Conservation (phyloP, 64 coral and sea anemone species). For the Montipora cactus region DNA sequence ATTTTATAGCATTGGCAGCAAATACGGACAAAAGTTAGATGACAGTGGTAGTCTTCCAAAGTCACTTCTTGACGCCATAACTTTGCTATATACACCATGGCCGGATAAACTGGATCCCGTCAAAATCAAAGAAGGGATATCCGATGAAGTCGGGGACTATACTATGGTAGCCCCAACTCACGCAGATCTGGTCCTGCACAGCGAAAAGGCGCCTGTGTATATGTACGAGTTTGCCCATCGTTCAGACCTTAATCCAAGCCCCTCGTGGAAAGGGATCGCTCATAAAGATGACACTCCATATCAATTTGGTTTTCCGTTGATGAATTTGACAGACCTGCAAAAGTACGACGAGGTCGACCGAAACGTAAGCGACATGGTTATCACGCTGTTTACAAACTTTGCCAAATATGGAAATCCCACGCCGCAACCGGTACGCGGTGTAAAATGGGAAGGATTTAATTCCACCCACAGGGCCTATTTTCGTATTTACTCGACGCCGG, state of each 20-base stretch:
- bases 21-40: conserved; percentile 22
- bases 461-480: conserved; percentile 20
- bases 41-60: background rate
- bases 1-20: conserved; percentile 36
- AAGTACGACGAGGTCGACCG: conserved; percentile 69
- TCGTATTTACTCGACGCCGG: conserved; percentile 25
- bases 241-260: conserved; percentile 23
- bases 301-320: conserved; percentile 80
- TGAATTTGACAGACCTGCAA: conserved; percentile 49
- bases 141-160: conserved; percentile 65
- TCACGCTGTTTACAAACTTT: conserved; percentile 82
- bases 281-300: conserved; percentile 85
- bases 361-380: conserved; percentile 72
- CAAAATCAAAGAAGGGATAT: conserved; percentile 22
- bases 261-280: conserved; percentile 58
- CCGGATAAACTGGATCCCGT: background rate
- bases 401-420: conserved; percentile 79
- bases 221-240: conserved; percentile 75
- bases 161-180: conserved; percentile 63
- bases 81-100: conserved; percentile 77
- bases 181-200: conserved; percentile 51
- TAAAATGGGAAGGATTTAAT: conserved; percentile 60
- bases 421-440: conserved; percentile 10
- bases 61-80: conserved; percentile 25
- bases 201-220: conserved; percentile 46